Evolutionary conservation across 1,140 invertebrate genomes (phyloP), one percentile per base, ranked within the genome.

Genomic region (Contarinia nasturtii): DNA sequence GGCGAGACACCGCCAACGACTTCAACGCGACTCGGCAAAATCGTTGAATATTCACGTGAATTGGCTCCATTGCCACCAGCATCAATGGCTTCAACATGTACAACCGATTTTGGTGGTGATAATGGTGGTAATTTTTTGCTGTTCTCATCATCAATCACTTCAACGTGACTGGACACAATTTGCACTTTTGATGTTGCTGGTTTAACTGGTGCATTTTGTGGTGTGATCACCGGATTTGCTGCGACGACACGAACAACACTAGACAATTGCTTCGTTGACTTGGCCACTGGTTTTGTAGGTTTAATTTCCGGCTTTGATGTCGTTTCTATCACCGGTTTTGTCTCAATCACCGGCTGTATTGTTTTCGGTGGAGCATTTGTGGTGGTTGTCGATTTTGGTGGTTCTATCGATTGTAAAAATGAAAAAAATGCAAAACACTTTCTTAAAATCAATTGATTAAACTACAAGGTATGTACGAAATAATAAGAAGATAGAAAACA

Each of bases 11-110:
- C 27, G 27, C 27, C 27, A 10, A 27, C 12, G 17, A 73, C 63
- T 63, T 74, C 72, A 40, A 74, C 69, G 57, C 69, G 67, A 49
- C 63, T 67, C 10, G 61, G 60, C 8, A 67, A 47, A 21, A 66
- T 57, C 46, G 51, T 49, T n/a, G 51, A 52, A 27, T 27, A 27
- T 27, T 3, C 33, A 34, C 43, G 33, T 22, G 10, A 22, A 44
- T 18, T 38, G 15, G 12, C 36, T 5, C 36, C 36, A 12, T 15
- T 49, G 52, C 36, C 50, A 44, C 12, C 54, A 20, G 45, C 52
- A 48, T 47, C 49, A 45, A 53, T 56, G 1, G 51, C 50, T 52
- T 56, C 56, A n/a, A 53, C 49, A 38, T 45, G 45, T 10, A 49
- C 18, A 2, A 46, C 47, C 45, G 47, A 51, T 46, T 58, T 51